Percentiles rank a stretch among this genome's conserved stretches.
Conservation (phyloP, 2,797 vertebrate species). For the Leptoclinus maculatus region DNA sequence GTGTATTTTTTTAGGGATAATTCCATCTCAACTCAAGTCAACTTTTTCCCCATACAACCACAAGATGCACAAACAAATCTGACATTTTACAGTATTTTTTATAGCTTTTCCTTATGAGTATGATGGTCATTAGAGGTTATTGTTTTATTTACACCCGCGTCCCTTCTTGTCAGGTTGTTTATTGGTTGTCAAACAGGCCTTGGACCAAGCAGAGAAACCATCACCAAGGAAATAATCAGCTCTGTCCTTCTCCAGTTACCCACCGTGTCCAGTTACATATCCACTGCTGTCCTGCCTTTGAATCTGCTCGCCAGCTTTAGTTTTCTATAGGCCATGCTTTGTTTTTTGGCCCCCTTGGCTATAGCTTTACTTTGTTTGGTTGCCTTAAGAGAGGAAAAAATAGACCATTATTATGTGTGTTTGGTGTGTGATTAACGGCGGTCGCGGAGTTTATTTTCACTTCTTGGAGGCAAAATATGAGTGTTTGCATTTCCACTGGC, state of each 20-base stretch:
- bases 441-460: constrained; percentile 70
- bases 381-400: background rate
- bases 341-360: background rate
- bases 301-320: constrained; percentile 46
- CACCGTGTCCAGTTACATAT: constrained; percentile 70
- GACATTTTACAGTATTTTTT: background rate
- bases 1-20: background rate
- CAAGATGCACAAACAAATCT: background rate
- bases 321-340: constrained; percentile 58
- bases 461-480: constrained; percentile 62
- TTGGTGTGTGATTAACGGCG: constrained; percentile 61
- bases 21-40: background rate
- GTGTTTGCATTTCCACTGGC: constrained; percentile 77
- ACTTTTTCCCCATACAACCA: background rate
- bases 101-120: background rate
- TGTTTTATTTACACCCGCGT: constrained; percentile 39
- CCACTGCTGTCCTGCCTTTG: constrained; percentile 40
- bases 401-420: constrained; percentile 1
- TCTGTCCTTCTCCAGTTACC: constrained; percentile 75
- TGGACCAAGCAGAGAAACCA: constrained; percentile 54
- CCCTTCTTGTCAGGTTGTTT: constrained; percentile 26
- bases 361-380: constrained; percentile 27
- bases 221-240: constrained; percentile 78
- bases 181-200: constrained; percentile 62
- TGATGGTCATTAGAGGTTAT: background rate